phyloP scores from a whole-genome alignment of 2,113 vertebrate genomes.

The Carollia perspicillata region DNA sequence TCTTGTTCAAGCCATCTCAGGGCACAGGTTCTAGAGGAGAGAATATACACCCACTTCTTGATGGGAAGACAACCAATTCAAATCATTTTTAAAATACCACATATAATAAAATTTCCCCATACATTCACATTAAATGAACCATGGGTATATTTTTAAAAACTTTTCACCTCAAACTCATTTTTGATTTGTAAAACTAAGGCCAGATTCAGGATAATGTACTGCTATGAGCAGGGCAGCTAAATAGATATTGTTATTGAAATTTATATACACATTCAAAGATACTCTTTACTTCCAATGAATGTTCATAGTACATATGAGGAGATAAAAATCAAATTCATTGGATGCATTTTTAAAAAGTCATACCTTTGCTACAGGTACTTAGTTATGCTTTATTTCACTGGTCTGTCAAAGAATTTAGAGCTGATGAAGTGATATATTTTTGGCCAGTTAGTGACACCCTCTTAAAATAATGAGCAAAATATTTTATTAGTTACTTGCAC shows the following conservation, averaged over 20 bases:
- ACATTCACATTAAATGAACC: neutral
- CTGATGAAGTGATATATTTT: constrained; percentile 57
- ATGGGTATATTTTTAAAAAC: neutral
- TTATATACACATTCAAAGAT: constrained; percentile 8
- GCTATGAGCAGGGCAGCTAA: neutral
- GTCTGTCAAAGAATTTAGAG: constrained; percentile 43
- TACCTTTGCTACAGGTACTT: neutral
- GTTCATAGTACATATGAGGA: neutral
- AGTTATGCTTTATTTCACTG: constrained; percentile 54
- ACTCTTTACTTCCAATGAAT: neutral
- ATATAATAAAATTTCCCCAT: neutral
- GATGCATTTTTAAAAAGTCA: neutral
- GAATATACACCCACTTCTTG: neutral
- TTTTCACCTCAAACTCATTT: neutral
- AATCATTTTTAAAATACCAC: neutral
- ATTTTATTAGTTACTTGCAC: constrained; percentile 59
- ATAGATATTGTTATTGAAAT: constrained; percentile 23
- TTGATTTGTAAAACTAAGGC: neutral
- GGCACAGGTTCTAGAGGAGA: neutral
- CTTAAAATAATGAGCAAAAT: constrained; percentile 47
- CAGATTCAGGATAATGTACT: neutral
- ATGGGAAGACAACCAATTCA: neutral
- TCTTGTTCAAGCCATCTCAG: neutral
- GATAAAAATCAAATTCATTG: constrained; percentile 13
- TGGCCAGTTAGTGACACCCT: constrained; percentile 31